phyloP scores from a whole-genome alignment of 2,797 vertebrate genomes.

The Pygocentrus nattereri region DNA sequence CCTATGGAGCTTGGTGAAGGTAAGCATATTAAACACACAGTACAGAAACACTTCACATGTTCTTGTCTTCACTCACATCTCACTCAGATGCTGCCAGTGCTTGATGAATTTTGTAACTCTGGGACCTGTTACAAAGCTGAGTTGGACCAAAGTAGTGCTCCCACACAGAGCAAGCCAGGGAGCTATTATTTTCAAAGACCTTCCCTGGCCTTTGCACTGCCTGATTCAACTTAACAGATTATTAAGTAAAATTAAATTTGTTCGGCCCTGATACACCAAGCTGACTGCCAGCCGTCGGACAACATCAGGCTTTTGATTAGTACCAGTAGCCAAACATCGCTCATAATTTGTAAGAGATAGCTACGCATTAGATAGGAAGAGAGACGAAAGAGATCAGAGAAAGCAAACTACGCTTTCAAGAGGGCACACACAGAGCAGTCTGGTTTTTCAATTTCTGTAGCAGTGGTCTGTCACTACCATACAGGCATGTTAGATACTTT shows the following conservation, averaged over 20 bases:
- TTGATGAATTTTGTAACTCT: not conserved
- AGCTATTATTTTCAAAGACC: not conserved
- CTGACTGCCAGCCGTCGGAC: too few relatives aligned
- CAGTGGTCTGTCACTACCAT: too few relatives aligned
- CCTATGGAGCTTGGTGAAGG: constrained; percentile 88
- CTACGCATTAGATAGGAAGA: too few relatives aligned
- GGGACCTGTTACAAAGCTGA: constrained; percentile 3
- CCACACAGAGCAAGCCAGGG: not conserved
- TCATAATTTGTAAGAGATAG: too few relatives aligned
- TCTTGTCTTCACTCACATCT: not conserved
- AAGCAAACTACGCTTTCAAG: too few relatives aligned
- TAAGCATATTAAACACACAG: constrained; percentile 67
- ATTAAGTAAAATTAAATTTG: not conserved
- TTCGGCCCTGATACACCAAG: too few relatives aligned
- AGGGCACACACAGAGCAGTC: too few relatives aligned
- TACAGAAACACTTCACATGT: constrained; percentile 10
- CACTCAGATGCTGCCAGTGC: not conserved
- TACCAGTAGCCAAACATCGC: too few relatives aligned
- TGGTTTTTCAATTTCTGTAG: too few relatives aligned
- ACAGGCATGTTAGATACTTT: too few relatives aligned
- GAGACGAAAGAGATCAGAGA: too few relatives aligned
- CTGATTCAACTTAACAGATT: not conserved
- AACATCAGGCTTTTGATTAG: too few relatives aligned
- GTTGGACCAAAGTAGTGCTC: not conserved
- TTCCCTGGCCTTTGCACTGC: not conserved